Percentiles rank a stretch among this genome's conserved stretches.
Evolutionary conservation across 2,888 invertebrate species (phyloP).

Genomic region (Acronicta aceris): DNA sequence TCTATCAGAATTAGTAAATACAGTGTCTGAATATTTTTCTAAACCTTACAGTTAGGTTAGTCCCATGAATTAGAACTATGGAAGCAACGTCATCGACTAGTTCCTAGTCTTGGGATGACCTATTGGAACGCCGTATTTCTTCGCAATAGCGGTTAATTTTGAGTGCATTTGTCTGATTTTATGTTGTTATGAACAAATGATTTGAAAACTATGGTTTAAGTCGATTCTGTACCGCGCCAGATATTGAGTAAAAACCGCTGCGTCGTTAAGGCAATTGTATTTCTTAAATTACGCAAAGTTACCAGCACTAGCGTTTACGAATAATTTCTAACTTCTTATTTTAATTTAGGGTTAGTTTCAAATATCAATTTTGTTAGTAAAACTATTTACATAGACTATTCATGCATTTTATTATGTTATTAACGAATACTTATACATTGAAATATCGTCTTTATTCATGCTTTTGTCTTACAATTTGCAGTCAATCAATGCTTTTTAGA

Average conservation of each 20-base stretch:
- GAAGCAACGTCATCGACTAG: too few species aligned
- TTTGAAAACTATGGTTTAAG: too few species aligned
- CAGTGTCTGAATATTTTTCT: too few species aligned
- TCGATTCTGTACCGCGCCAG: neutral
- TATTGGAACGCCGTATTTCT: too few species aligned
- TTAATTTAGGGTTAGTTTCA: slow-evolving; percentile 1
- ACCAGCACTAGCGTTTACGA: slow-evolving; percentile 38
- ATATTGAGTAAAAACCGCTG: neutral
- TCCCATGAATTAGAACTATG: too few species aligned
- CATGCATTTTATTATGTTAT: neutral
- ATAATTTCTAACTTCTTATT: slow-evolving; percentile 11
- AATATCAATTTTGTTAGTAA: slow-evolving; percentile 1
- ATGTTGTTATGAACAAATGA: too few species aligned
- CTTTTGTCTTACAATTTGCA: neutral
- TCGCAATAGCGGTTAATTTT: too few species aligned
- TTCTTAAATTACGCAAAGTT: slow-evolving; percentile 10
- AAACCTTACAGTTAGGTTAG: too few species aligned
- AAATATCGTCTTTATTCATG: slow-evolving; percentile 16
- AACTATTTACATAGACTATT: slow-evolving; percentile 8
- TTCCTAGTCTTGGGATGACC: too few species aligned
- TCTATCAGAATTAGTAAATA: too few species aligned
- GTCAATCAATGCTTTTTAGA: neutral
- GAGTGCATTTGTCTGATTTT: too few species aligned
- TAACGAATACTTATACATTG: neutral
- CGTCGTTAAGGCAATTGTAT: neutral